Evolutionary conservation across 2,888 invertebrate species (phyloP), one percentile per base, ranked within the genome.

Genomic region (Ophion costatus): DNA sequence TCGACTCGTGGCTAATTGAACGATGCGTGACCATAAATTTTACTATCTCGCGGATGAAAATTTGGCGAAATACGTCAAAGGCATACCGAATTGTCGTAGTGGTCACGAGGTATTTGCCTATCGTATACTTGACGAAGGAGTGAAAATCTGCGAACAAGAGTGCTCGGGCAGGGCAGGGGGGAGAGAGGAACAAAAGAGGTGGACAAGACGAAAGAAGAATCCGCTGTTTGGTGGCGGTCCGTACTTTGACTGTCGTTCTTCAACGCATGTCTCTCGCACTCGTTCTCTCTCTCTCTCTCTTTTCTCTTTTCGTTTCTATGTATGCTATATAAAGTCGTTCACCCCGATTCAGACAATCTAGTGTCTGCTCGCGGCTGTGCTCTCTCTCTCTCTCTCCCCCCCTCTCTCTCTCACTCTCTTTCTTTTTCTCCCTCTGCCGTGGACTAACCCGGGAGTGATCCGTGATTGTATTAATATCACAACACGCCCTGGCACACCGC

Each of bases 401-500:
- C n/a, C n/a, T n/a, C n/a, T n/a, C n/a, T n/a, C 76, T 83, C 69
- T 79, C 80, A 78, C 77, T 83, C 75, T 61, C 74, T 59, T 64
- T 79, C 57, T 11, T 11, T 45, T 14, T 45, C 14, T 45, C 45
- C 45, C 45, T 79, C 85, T 74, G 57, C 66, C 66, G 64, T 80
- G 90, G 90, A 90, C 91, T 91, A 92, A 92, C 92, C 93, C 93
- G 92, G 93, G 93, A 93, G 91, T 93, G 93, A 93, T 93, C 92
- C 93, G 93, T 92, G 92, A 93, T 93, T 93, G 93, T 93, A 93
- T 93, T 93, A 93, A 93, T 93, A 93, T 93, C 93, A 93, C 93
- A 92, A 93, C 93, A 92, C 92, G 91, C 92, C 90, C 89, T 89
- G 90, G 89, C 89, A 91, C 89, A 91, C 89, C 77, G 89, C 89